Conservation (phyloP, 2,113 vertebrate genomes). For the Megaptera novaeangliae region DNA sequence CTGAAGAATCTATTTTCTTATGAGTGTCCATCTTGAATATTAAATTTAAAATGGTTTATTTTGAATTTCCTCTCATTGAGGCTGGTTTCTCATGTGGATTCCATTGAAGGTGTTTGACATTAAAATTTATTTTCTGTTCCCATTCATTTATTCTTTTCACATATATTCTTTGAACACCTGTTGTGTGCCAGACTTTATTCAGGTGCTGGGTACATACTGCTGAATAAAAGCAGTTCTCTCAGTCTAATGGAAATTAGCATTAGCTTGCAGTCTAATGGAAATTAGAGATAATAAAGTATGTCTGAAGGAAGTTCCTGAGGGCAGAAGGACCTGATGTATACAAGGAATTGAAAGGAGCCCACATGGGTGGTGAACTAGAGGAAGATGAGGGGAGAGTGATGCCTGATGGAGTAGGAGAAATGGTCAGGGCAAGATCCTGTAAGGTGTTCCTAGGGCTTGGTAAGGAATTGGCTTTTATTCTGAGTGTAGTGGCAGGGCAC, state of each 20-base stretch:
- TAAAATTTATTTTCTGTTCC: slow-evolving; percentile 25
- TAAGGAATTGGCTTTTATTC: neutral
- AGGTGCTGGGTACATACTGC: neutral
- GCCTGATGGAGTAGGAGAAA: neutral
- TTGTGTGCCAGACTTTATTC: neutral
- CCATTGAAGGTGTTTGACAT: neutral
- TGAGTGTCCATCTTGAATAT: slow-evolving; percentile 22
- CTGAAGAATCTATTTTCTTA: slow-evolving; percentile 38
- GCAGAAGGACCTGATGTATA: neutral
- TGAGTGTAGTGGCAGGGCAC: neutral
- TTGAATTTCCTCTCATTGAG: neutral
- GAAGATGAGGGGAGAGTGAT: neutral
- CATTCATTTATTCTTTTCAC: neutral
- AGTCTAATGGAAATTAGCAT: neutral
- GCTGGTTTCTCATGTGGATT: neutral
- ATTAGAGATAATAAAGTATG: neutral
- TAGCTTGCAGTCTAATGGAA: neutral
- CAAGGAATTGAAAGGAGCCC: neutral
- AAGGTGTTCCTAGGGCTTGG: neutral
- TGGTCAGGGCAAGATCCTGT: neutral
- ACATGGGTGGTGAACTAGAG: neutral
- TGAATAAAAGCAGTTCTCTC: neutral
- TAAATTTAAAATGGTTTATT: slow-evolving; percentile 44
- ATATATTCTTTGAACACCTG: neutral
- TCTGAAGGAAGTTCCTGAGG: neutral